Conservation (phyloP, 2,797 vertebrate species). For the Sebastes vulpes region DNA sequence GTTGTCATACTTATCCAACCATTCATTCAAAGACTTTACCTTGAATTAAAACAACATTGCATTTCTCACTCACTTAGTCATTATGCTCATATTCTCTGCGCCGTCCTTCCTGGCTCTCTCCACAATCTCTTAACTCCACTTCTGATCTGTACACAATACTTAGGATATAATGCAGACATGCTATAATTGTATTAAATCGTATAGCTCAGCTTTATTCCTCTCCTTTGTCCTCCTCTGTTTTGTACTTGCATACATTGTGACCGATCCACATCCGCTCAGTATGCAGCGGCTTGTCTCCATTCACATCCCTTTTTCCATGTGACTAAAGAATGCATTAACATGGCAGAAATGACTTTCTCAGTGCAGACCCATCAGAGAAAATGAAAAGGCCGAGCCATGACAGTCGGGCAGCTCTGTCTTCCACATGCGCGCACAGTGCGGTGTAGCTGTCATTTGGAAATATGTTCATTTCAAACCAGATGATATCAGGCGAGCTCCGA, state of each 20-base stretch:
- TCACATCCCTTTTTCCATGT: conserved; percentile 19
- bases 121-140: neutral
- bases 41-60: neutral
- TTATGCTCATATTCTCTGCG: neutral
- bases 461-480: conserved; percentile 38
- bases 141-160: neutral
- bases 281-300: neutral
- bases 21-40: neutral
- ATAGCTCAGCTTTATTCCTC: neutral
- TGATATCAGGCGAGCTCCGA: conserved; percentile 17
- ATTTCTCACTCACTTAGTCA: neutral
- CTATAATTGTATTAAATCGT: neutral
- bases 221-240: neutral
- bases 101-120: neutral
- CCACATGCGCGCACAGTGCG: conserved; percentile 4
- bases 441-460: conserved; percentile 42
- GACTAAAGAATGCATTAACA: conserved; percentile 31
- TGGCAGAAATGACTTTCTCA: conserved; percentile 47
- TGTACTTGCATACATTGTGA: neutral
- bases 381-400: conserved; percentile 33
- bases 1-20: neutral
- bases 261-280: neutral
- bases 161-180: neutral
- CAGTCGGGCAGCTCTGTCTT: conserved; percentile 28
- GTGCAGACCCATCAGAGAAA: conserved; percentile 18